phyloP scores from a whole-genome alignment of 2,888 invertebrate species.

The Andrena trimmerana region DNA sequence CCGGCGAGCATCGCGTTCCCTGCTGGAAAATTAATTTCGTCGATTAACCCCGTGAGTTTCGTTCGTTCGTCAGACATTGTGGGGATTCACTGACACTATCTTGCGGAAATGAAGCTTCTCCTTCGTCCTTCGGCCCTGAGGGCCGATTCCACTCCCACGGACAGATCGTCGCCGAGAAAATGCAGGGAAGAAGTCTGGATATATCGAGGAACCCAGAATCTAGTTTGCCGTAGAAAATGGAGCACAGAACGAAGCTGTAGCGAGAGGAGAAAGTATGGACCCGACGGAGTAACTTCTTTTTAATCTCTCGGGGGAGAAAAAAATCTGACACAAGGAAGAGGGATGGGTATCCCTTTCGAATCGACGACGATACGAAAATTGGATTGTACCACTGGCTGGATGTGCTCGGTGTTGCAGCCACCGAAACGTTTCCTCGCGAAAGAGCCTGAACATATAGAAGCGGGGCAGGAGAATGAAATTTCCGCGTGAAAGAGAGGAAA shows the following conservation, averaged over 20 bases:
- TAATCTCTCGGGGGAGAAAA: conserved; percentile 45
- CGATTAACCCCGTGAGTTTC: conserved; percentile 7
- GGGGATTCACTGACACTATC: neutral
- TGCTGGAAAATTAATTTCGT: conserved; percentile 37
- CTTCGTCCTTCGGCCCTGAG: neutral
- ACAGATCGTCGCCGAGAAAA: neutral
- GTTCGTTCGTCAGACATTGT: neutral
- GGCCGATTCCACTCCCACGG: too few relatives aligned
- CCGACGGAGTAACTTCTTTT: conserved; percentile 41
- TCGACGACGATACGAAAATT: conserved; percentile 61
- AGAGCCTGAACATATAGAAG: neutral
- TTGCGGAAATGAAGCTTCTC: neutral
- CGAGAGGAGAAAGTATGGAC: neutral
- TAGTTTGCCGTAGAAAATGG: conserved; percentile 37
- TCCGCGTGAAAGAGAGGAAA: conserved; percentile 7
- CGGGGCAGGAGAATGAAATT: conserved; percentile 25
- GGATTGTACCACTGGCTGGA: conserved; percentile 48
- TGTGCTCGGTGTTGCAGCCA: conserved; percentile 26
- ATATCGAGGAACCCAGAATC: conserved; percentile 17
- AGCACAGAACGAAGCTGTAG: neutral
- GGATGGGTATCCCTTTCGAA: conserved; percentile 50
- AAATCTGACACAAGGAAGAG: conserved; percentile 37
- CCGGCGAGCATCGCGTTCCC: conserved; percentile 2
- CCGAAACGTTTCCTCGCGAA: conserved; percentile 23
- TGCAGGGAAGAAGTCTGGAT: too few relatives aligned